Evolutionary conservation across 2,113 vertebrate genomes (phyloP).

Genomic region (Sceloporus tristichus): DNA sequence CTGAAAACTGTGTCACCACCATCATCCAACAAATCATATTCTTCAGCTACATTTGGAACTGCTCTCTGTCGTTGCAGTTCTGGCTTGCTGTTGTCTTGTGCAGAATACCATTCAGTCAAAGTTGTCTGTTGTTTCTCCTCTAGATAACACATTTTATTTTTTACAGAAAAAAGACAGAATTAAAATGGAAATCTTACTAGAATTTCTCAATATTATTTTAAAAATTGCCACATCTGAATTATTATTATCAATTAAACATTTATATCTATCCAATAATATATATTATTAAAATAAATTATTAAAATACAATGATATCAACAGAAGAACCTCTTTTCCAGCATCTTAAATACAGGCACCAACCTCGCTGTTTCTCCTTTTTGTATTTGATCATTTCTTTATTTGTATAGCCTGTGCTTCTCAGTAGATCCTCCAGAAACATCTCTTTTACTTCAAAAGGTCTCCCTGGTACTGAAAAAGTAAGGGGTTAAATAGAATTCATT

Average conservation of each 20-base stretch:
- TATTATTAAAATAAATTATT: no score
- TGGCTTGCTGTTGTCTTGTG: slow-evolving; percentile 70
- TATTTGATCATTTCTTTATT: slow-evolving; percentile 87
- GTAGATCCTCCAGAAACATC: slow-evolving; percentile 93
- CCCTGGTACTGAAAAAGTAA: slow-evolving; percentile 86
- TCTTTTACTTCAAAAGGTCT: slow-evolving; percentile 92
- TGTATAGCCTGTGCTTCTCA: slow-evolving; percentile 87
- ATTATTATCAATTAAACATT: no score
- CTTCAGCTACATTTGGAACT: slow-evolving; percentile 70
- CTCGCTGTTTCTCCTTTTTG: slow-evolving; percentile 87
- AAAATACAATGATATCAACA: background rate
- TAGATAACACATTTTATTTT: slow-evolving; percentile 65
- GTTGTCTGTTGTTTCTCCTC: slow-evolving; percentile 86
- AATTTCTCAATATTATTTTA: background rate
- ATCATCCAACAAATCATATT: slow-evolving; percentile 76
- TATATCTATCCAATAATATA: no score
- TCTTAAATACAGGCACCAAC: slow-evolving; percentile 72
- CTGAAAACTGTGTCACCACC: slow-evolving; percentile 77
- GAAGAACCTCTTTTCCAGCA: background rate
- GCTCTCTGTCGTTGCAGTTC: slow-evolving; percentile 73
- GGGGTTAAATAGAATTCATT: background rate
- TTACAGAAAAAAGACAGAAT: background rate
- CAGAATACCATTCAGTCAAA: slow-evolving; percentile 88
- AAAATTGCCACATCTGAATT: background rate
- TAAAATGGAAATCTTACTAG: background rate